These are phyloP conservation scores for Cyrtodaria siliqua DNA, from an alignment of 2,888 invertebrate species.

Conservation along the genomic window DNA sequence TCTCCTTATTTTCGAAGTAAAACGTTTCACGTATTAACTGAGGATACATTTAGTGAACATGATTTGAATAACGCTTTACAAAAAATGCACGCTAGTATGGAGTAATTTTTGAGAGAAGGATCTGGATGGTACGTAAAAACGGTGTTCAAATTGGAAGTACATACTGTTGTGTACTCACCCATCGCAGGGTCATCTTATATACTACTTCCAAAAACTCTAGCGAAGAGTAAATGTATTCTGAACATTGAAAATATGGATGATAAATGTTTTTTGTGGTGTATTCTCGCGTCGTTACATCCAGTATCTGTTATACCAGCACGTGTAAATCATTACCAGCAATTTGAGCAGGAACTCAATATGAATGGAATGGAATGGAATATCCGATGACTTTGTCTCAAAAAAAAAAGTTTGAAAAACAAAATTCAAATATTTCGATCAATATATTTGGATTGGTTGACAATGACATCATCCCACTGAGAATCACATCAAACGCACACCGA, in stretches of 20 bases:
- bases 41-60: conserved; percentile 20
- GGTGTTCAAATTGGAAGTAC: conserved; percentile 38
- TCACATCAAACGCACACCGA: conserved; percentile 23
- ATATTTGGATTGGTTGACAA: conserved; percentile 54
- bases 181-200: conserved; percentile 46
- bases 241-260: conserved; percentile 50
- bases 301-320: conserved; percentile 15
- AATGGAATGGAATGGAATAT: conserved; percentile 37
- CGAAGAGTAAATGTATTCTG: conserved; percentile 12
- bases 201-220: conserved; percentile 29
- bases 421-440: conserved; percentile 40
- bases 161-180: conserved; percentile 50
- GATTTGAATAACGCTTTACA: conserved; percentile 44
- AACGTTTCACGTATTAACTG: conserved; percentile 13
- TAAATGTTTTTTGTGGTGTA: conserved; percentile 50
- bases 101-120: conserved; percentile 39
- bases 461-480: conserved; percentile 36
- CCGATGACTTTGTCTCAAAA: conserved; percentile 41
- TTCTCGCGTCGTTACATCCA: conserved; percentile 46
- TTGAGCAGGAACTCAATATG: conserved; percentile 47
- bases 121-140: conserved; percentile 49
- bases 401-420: conserved; percentile 33
- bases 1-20: conserved; percentile 34
- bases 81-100: conserved; percentile 45
- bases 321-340: conserved; percentile 28